Base-by-base conservation (phyloP, 1,140 invertebrate species). In the Psilanteris sp. region DNA sequence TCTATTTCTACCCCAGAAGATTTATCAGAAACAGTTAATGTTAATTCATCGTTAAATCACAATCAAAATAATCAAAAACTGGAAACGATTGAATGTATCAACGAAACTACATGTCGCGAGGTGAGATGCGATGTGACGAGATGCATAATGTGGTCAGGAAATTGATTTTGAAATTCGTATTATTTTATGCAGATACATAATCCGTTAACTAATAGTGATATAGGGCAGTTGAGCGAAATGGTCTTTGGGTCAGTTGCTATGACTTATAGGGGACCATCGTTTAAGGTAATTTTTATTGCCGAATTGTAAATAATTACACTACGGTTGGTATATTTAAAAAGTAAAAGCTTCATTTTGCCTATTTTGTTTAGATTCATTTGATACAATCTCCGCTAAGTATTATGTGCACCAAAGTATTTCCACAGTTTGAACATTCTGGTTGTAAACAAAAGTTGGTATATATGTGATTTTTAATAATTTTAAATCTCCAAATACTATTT, bases 241-340 rank as follows among this genome's bases (percentile, higher is more conserved):
- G 93, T 96, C 76, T 97, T 97, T 85, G 96, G 96, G 1, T 93
- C 94, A 1, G 94, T 95, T 16, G 93, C 94, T 0, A 94, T 97
- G 92, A 94, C 94, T 61, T 96, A 92, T 86, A 92, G 92, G 79
- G 95, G 94, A 32, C 92, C 94, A 4, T 93, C 94, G 6, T 77
- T 67, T 13, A 71, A 59, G 62, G 54, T 62, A 39, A 15, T 27
- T 29, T 41, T 41, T n/a, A 22, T 14, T 39, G 32, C 31, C 7
- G 1, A 0, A 27, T 14, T 15, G 15, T 3, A 10, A 15, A 15
- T 14, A 27, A 3, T 15, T 46, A 8, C 6, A 37, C 4, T 8
- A 20, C 5, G 5, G 18, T 20, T 20, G 5, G 2, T 20, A 20
- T 5, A 3, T 3, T 5, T 20, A 20, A 3, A 5, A 20, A 20